Evolutionary conservation across 2,113 vertebrate genomes (phyloP), one percentile per base, ranked within the genome.

Genomic region (Poecilia latipinna): DNA sequence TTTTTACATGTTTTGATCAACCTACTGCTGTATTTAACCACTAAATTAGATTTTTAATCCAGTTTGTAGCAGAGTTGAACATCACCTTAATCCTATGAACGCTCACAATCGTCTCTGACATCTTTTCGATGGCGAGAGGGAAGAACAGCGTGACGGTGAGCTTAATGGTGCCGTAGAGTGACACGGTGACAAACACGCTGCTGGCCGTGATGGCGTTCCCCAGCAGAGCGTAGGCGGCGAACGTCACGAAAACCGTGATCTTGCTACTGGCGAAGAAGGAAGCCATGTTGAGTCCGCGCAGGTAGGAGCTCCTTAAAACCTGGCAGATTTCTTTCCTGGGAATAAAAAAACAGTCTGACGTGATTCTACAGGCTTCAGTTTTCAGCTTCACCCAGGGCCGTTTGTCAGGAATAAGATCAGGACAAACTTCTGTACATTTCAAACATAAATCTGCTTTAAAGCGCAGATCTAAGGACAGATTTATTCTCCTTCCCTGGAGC

Each of bases 131-230:
- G 70, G 97, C 98, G 0, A 92, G 22, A 0, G 98, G 97, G 91
- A 99, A 98, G 94, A 99, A 99, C 4, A 98, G 96, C 0, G 97
- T 97, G 78, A 98, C 94, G 0, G 97, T 98, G 92, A 99, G 90
- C 2, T 96, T 92, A 26, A 99, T 95, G 0, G 97, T 93, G 0
- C 87, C 81, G 0, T 98, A 99, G 17, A 99, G 91, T 0, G 96
- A 94, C 89, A 97, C 92, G 0, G 97, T 94, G 83, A 97, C 95
- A 10, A 99, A 99, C 74, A 99, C 97, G 0, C 88, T 90, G 68
- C 96, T 97, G 26, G 97, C 97, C 0, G 95, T 91, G 83, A 99
- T 96, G 26, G 70, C 48, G 1, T 97, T 95, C 65, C 97, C 98
- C 37, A 96, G 92, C 0, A 98, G 91, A 2, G 96, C 95, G 0